A percentile compares a stretch with the other conserved stretches of the same genome.
phyloP scores from a whole-genome alignment of 1,140 invertebrate species.

The Triops cancriformis region DNA sequence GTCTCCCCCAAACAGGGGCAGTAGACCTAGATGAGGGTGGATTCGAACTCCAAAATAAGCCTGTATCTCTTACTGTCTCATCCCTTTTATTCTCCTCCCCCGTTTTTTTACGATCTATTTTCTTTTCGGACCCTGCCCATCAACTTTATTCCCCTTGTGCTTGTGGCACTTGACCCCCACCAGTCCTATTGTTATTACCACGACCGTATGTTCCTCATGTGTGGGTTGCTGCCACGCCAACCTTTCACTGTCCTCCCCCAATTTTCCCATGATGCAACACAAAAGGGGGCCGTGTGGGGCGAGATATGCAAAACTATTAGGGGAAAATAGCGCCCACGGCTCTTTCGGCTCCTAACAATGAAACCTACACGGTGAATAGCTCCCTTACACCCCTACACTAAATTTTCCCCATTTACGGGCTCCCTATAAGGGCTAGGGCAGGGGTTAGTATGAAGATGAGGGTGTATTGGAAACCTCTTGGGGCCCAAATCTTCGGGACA shows the following conservation, averaged over 20 bases:
- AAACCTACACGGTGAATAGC: constrained; percentile 2
- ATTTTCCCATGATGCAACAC: constrained; percentile 10
- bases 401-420: not conserved
- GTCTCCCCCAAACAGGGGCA: not conserved
- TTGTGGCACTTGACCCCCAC: constrained; percentile 9
- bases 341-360: not conserved
- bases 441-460: not conserved
- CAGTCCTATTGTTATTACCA: not conserved
- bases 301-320: not conserved
- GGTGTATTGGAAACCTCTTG: not conserved
- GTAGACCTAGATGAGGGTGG: not conserved
- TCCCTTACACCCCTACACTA: not conserved
- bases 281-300: not conserved
- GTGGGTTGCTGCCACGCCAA: not conserved
- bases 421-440: not conserved
- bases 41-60: not conserved
- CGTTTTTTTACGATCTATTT: not conserved
- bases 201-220: not conserved
- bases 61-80: constrained; percentile 10
- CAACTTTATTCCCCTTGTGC: not conserved
- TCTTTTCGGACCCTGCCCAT: not conserved
- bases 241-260: not conserved
- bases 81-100: not conserved
- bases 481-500: not conserved
- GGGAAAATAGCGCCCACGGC: not conserved